Evolutionary conservation across 1,140 invertebrate genomes (phyloP).

Genomic region (Liolophura sinensis): DNA sequence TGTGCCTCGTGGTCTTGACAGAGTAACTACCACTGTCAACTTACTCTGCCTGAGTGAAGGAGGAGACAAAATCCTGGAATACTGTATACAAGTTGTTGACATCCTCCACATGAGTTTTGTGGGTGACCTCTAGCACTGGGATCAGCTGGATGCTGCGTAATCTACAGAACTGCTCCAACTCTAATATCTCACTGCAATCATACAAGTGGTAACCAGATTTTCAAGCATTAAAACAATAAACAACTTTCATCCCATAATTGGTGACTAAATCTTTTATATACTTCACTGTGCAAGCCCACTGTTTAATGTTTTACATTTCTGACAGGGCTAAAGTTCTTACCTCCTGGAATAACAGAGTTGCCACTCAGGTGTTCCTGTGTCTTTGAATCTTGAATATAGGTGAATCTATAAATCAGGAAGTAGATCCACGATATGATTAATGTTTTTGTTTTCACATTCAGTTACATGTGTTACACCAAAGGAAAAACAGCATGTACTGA

Average conservation of each 20-base stretch:
- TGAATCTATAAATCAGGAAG: slow-evolving; percentile 40
- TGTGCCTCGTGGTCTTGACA: too few relatives aligned
- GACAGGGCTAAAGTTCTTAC: slow-evolving; percentile 24
- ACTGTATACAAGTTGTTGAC: slow-evolving; percentile 64
- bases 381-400: slow-evolving; percentile 44
- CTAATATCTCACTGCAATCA: slow-evolving; percentile 64
- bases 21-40: slow-evolving; percentile 6
- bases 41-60: slow-evolving; percentile 61
- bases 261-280: neutral
- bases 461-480: too few relatives aligned
- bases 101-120: slow-evolving; percentile 63
- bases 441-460: too few relatives aligned
- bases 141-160: slow-evolving; percentile 63
- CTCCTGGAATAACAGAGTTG: slow-evolving; percentile 45
- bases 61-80: slow-evolving; percentile 64
- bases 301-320: neutral
- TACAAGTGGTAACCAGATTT: slow-evolving; percentile 17
- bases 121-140: slow-evolving; percentile 68
- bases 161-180: slow-evolving; percentile 68
- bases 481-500: too few relatives aligned
- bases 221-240: neutral
- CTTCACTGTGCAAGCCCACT: neutral
- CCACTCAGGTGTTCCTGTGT: slow-evolving; percentile 39
- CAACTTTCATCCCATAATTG: neutral
- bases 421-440: too few relatives aligned